Evolutionary conservation across 2,113 vertebrate genomes (phyloP).

Genomic region (Thunnus maccoyii): DNA sequence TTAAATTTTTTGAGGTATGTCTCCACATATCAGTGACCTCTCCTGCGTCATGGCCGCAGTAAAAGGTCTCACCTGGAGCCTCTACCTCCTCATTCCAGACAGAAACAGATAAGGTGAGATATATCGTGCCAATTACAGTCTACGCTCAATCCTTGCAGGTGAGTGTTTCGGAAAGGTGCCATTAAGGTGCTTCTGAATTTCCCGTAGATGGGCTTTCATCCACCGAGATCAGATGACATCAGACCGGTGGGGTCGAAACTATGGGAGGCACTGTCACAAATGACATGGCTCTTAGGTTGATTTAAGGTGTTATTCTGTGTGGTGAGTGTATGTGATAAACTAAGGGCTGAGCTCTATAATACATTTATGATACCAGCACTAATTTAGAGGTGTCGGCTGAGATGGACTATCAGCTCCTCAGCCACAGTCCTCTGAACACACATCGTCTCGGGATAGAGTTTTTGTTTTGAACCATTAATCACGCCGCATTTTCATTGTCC

Average conservation of each 20-base stretch:
- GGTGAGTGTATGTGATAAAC: constrained; percentile 77
- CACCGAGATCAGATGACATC: constrained; percentile 68
- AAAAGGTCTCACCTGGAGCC: constrained; percentile 51
- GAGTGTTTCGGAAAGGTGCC: constrained; percentile 64
- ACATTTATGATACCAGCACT: constrained; percentile 74
- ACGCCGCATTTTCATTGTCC: constrained; percentile 66
- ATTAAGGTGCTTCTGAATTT: constrained; percentile 72
- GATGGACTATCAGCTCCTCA: constrained; percentile 57
- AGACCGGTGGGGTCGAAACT: constrained; percentile 39
- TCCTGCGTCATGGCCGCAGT: constrained; percentile 31
- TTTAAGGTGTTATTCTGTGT: constrained; percentile 79
- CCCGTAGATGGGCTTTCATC: constrained; percentile 59
- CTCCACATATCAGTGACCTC: constrained; percentile 56
- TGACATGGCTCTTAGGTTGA: constrained; percentile 77
- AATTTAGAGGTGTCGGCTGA: constrained; percentile 71
- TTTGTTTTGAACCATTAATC: constrained; percentile 76
- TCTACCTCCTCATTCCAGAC: constrained; percentile 41
- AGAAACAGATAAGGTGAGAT: constrained; percentile 70
- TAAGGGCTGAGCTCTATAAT: constrained; percentile 58
- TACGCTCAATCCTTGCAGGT: constrained; percentile 35
- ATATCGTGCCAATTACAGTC: constrained; percentile 69
- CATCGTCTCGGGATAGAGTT: constrained; percentile 34
- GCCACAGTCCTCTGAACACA: constrained; percentile 48
- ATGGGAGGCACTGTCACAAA: constrained; percentile 51
- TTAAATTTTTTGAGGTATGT: constrained; percentile 54